Conservation (phyloP, 2,797 vertebrate species). For the Hydrocynus forskahlii region DNA sequence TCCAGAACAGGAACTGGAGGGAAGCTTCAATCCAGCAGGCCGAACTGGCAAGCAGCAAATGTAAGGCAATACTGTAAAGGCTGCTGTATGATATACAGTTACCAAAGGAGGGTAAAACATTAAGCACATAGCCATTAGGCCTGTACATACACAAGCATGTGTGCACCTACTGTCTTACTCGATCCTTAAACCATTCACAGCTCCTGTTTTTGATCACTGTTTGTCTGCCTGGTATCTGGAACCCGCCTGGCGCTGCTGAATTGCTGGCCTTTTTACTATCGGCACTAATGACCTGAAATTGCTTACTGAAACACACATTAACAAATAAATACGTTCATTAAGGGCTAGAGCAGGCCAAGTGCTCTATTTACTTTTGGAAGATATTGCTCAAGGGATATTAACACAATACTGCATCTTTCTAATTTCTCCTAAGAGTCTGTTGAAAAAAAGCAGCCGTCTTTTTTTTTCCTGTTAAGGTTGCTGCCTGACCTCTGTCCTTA, state of each 20-base stretch:
- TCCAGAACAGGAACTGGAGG: background rate
- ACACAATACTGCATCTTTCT: conserved; percentile 63
- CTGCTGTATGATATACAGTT: conserved; percentile 62
- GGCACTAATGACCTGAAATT: conserved; percentile 17
- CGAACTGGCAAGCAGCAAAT: conserved; percentile 42
- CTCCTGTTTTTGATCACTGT: background rate
- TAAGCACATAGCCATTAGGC: background rate
- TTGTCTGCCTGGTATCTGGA: conserved; percentile 10
- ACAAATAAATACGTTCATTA: conserved; percentile 50
- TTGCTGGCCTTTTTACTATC: background rate
- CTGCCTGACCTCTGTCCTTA: conserved; percentile 36
- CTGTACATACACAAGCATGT: background rate
- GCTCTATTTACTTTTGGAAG: conserved; percentile 61
- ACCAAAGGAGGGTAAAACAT: conserved; percentile 32
- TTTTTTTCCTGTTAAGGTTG: background rate
- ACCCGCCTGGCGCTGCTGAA: conserved; percentile 1
- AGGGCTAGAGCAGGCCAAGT: background rate
- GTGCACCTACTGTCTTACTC: background rate
- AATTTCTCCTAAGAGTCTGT: conserved; percentile 38
- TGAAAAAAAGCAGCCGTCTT: conserved; percentile 1
- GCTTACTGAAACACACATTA: background rate
- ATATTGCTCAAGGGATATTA: conserved; percentile 72
- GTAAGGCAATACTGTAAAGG: conserved; percentile 11
- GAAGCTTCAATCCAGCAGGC: background rate
- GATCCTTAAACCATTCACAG: background rate